phyloP scores from a whole-genome alignment of 2,113 vertebrate genomes.

The Poecilia latipinna region DNA sequence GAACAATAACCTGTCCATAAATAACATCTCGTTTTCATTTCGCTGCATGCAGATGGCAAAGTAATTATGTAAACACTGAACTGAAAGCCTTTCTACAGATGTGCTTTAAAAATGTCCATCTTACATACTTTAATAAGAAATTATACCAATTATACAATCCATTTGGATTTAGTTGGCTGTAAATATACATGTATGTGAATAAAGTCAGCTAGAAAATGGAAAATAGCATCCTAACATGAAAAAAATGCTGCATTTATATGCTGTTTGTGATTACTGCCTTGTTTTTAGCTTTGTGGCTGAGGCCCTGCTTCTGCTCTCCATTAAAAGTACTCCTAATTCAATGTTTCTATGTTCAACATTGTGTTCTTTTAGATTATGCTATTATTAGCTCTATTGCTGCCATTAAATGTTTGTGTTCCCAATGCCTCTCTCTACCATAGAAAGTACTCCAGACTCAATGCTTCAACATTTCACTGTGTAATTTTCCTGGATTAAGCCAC shows the following conservation, averaged over 20 bases:
- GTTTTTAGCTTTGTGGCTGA: not conserved
- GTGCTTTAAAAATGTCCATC: conserved; percentile 30
- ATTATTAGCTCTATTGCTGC: no score
- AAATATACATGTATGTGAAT: not conserved
- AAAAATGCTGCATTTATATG: no score
- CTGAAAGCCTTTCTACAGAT: conserved; percentile 20
- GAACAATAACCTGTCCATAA: conserved; percentile 67
- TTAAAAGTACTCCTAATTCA: not conserved
- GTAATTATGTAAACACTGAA: conserved; percentile 35
- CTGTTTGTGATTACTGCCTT: not conserved
- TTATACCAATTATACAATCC: not conserved
- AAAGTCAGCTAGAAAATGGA: not conserved
- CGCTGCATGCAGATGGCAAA: conserved; percentile 39
- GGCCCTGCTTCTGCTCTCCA: not conserved
- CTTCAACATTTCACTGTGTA: no score
- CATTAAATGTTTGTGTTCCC: no score
- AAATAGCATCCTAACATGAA: not conserved
- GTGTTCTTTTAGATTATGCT: not conserved
- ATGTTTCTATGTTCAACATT: not conserved
- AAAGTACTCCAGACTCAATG: no score
- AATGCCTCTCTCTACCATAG: no score
- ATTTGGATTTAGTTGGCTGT: not conserved
- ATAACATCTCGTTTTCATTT: conserved; percentile 66
- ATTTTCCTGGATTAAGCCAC: no score
- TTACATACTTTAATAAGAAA: conserved; percentile 17